phyloP scores from a whole-genome alignment of 2,888 invertebrate species.

The Amblyjoppa proteus region DNA sequence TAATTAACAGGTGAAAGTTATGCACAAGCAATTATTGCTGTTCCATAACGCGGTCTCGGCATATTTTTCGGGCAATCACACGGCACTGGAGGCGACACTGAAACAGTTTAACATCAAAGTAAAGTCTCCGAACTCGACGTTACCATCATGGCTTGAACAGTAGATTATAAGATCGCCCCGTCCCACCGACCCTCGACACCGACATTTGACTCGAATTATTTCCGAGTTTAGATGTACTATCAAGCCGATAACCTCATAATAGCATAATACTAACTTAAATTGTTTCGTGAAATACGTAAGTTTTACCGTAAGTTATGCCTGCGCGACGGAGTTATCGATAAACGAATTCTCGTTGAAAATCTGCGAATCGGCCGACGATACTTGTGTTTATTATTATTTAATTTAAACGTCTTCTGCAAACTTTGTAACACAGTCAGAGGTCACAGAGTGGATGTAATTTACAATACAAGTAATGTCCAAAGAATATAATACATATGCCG shows the following conservation, averaged over 20 bases:
- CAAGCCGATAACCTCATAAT: slow-evolving; percentile 57
- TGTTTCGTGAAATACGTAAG: slow-evolving; percentile 58
- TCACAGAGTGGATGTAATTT: slow-evolving; percentile 56
- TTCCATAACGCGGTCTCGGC: slow-evolving; percentile 99
- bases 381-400: slow-evolving; percentile 25
- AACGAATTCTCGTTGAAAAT: slow-evolving; percentile 34
- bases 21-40: slow-evolving; percentile 98
- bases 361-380: slow-evolving; percentile 32
- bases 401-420: slow-evolving; percentile 50
- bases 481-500: slow-evolving; percentile 2
- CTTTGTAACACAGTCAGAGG: slow-evolving; percentile 44
- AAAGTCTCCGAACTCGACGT: slow-evolving; percentile 91
- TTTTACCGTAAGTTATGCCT: slow-evolving; percentile 44
- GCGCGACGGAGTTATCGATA: not conserved
- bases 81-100: slow-evolving; percentile 96
- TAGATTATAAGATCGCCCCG: slow-evolving; percentile 80
- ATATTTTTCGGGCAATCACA: slow-evolving; percentile 98
- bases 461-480: slow-evolving; percentile 61
- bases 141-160: slow-evolving; percentile 94
- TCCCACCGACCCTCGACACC: slow-evolving; percentile 23
- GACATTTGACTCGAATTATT: slow-evolving; percentile 58
- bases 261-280: slow-evolving; percentile 54
- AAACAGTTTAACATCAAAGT: slow-evolving; percentile 98
- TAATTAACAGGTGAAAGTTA: slow-evolving; percentile 94
- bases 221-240: slow-evolving; percentile 53